Evolutionary conservation across 1,140 invertebrate species (phyloP).

Genomic region (Riptortus pedestris): DNA sequence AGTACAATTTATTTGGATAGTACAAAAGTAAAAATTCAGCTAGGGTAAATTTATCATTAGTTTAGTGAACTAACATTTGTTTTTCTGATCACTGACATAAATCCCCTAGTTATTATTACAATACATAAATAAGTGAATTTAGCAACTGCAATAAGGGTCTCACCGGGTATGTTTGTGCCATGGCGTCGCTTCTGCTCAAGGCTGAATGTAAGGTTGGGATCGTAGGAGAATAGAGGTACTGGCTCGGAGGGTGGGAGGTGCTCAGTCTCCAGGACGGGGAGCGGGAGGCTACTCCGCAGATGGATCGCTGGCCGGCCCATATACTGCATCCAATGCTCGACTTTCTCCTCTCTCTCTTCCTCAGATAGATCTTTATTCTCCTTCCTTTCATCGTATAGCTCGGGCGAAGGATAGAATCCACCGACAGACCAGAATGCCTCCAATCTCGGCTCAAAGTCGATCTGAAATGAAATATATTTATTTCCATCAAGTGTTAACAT

Average conservation of each 20-base stretch:
- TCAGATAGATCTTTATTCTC: conserved; percentile 23
- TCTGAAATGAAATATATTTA: no score
- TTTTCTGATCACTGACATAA: no score
- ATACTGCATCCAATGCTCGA: conserved; percentile 57
- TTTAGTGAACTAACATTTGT: no score
- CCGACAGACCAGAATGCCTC: conserved; percentile 72
- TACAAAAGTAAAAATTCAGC: no score
- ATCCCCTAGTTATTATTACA: no score
- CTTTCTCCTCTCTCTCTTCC: conserved; percentile 36
- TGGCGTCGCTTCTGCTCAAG: conserved; percentile 41
- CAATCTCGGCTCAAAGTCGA: conserved; percentile 59
- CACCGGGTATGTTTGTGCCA: conserved; percentile 63
- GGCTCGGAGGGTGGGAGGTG: conserved; percentile 42
- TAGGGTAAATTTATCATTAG: no score
- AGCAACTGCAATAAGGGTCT: no score
- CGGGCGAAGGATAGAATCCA: conserved; percentile 47
- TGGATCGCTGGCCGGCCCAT: conserved; percentile 50
- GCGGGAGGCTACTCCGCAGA: conserved; percentile 50
- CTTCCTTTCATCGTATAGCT: conserved; percentile 28
- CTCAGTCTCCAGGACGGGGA: conserved; percentile 43
- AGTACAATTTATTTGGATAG: no score
- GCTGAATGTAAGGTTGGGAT: conserved; percentile 48
- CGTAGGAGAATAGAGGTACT: conserved; percentile 45
- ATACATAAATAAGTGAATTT: no score
- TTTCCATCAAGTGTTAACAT: no score